Conservation (phyloP, 1,140 invertebrate genomes). For the Trichogramma pretiosum region DNA sequence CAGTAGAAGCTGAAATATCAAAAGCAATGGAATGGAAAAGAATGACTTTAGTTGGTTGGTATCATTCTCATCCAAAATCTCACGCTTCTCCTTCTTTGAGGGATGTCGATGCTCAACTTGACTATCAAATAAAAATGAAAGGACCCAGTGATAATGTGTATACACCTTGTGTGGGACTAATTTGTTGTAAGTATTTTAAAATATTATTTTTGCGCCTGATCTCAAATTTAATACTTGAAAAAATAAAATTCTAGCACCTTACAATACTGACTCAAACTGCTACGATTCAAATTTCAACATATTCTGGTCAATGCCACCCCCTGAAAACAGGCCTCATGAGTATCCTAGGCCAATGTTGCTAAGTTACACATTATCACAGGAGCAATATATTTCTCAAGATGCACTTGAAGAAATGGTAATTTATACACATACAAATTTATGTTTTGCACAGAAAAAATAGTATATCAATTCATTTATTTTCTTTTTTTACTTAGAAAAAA, state of each 20-base stretch:
- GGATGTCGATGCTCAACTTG: constrained; percentile 85
- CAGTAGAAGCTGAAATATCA: constrained; percentile 73
- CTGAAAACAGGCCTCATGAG: constrained; percentile 81
- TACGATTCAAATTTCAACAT: constrained; percentile 74
- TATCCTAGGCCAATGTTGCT: constrained; percentile 85
- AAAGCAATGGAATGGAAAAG: constrained; percentile 72
- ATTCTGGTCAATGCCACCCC: constrained; percentile 91
- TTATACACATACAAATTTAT: not conserved
- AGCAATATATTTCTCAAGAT: constrained; percentile 72
- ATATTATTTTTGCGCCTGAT: not conserved
- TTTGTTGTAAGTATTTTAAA: constrained; percentile 75
- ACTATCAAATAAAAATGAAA: constrained; percentile 91
- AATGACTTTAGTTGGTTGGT: constrained; percentile 84
- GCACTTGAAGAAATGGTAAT: constrained; percentile 74
- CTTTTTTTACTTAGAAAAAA: constrained; percentile 55
- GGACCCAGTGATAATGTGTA: constrained; percentile 81
- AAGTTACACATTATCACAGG: constrained; percentile 74
- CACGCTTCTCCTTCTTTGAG: constrained; percentile 79
- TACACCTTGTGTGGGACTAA: constrained; percentile 85
- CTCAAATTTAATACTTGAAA: not conserved
- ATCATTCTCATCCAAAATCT: constrained; percentile 89
- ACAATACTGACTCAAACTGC: constrained; percentile 67
- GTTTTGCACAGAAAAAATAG: not conserved
- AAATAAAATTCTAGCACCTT: constrained; percentile 62
- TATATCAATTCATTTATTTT: constrained; percentile 1